phyloP scores from a whole-genome alignment of 2,797 vertebrate genomes.

The Hoplostethus mediterraneus region DNA sequence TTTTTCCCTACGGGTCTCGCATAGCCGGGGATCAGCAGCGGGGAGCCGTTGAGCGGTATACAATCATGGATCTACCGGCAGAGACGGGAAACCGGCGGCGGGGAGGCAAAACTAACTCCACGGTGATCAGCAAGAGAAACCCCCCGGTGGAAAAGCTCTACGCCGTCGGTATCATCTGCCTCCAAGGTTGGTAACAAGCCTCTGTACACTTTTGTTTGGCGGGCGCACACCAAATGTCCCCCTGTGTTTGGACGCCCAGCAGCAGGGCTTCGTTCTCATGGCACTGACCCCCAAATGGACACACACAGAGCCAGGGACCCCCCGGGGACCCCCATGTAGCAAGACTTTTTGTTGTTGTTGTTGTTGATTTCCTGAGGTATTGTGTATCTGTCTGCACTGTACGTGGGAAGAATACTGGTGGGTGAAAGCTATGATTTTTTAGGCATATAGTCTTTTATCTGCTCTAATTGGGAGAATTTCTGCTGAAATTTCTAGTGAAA shows the following conservation, averaged over 20 bases:
- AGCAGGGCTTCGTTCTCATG: neutral
- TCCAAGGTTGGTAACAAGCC: constrained; percentile 75
- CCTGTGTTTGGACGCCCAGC: neutral
- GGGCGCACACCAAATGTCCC: rapidly evolving
- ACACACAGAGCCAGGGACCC: too few relatives aligned
- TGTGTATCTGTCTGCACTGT: neutral
- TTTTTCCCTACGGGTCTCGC: constrained; percentile 19
- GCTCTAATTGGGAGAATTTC: neutral
- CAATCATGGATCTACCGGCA: constrained; percentile 71
- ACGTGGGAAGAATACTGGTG: neutral
- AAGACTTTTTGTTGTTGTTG: neutral
- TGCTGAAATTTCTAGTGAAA: neutral
- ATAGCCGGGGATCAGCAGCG: constrained; percentile 24
- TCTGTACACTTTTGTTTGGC: neutral
- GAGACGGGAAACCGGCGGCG: constrained; percentile 43
- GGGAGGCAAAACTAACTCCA: constrained; percentile 44
- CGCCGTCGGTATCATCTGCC: constrained; percentile 67
- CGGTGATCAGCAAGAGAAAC: constrained; percentile 42
- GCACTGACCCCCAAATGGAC: constrained; percentile 35
- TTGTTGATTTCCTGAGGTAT: constrained; percentile 5
- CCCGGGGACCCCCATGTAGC: too few relatives aligned
- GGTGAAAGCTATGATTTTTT: neutral
- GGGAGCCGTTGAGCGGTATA: constrained; percentile 29
- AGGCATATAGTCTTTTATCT: too few relatives aligned
- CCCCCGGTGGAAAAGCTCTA: constrained; percentile 39